Conservation (phyloP, 2,113 vertebrate species). For the Thalassarche chlororhynchos region DNA sequence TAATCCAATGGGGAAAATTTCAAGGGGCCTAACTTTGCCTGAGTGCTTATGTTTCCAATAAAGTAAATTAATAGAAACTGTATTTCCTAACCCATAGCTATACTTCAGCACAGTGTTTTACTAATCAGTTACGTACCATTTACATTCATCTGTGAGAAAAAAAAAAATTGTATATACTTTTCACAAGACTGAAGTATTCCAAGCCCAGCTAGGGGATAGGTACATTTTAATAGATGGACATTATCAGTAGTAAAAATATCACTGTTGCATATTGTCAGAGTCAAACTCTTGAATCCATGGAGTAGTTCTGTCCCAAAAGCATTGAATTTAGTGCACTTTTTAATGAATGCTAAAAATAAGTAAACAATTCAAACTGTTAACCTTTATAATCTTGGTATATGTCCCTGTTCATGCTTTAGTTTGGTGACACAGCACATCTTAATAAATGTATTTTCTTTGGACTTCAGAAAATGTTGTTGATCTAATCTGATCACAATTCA, state of each 20-base stretch:
- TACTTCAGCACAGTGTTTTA: not conserved
- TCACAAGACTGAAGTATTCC: not conserved
- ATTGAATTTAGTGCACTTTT: not conserved
- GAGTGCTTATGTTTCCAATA: not conserved
- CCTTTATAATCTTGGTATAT: not conserved
- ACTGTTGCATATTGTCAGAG: not conserved
- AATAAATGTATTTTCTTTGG: not conserved
- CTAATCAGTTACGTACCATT: not conserved
- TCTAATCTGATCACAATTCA: not conserved
- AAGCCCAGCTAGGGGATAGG: not conserved
- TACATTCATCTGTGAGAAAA: not conserved
- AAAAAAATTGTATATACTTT: not conserved
- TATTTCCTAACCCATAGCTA: not conserved
- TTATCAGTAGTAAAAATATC: not conserved
- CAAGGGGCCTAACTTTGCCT: not conserved
- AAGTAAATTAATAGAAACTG: not conserved
- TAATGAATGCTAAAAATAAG: not conserved
- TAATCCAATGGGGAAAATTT: not conserved
- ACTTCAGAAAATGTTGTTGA: not conserved
- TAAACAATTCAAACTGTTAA: not conserved
- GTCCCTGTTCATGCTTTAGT: not conserved
- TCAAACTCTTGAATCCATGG: not conserved
- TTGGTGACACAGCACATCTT: not conserved
- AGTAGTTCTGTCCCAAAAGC: not conserved
- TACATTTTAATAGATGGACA: not conserved